Conservation (phyloP, 2,888 invertebrate genomes). For the Nemapogon koenigi region DNA sequence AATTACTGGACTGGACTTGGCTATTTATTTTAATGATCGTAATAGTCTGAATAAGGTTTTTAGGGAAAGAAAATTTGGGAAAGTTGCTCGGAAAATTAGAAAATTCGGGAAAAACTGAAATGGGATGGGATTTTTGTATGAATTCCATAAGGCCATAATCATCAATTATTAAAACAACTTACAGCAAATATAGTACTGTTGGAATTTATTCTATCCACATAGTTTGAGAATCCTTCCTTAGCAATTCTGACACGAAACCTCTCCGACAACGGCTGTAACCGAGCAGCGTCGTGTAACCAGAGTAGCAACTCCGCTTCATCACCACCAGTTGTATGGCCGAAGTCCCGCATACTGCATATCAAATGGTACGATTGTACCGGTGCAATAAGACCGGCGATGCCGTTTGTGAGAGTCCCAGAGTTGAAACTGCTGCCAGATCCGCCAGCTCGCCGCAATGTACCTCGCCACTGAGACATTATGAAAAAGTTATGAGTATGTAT, state of each 20-base stretch:
- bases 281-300: slow-evolving; percentile 82
- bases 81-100: not conserved
- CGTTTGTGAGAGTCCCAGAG: slow-evolving; percentile 47
- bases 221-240: slow-evolving; percentile 89
- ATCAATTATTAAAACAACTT: slow-evolving; percentile 19
- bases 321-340: slow-evolving; percentile 86
- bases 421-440: slow-evolving; percentile 56
- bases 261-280: slow-evolving; percentile 83
- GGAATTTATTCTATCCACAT: slow-evolving; percentile 85
- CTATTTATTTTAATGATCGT: too few species aligned
- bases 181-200: slow-evolving; percentile 90
- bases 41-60: too few species aligned
- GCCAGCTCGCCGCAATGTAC: slow-evolving; percentile 50
- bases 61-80: too few species aligned
- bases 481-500: too few species aligned
- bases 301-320: slow-evolving; percentile 91
- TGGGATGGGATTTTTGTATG: not conserved
- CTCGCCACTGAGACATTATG: slow-evolving; percentile 40
- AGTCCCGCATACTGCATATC: slow-evolving; percentile 86
- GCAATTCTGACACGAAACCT: slow-evolving; percentile 88
- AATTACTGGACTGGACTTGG: too few species aligned
- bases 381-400: slow-evolving; percentile 23
- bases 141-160: not conserved
- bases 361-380: slow-evolving; percentile 66
- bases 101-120: not conserved